Evolutionary conservation across 2,888 invertebrate genomes (phyloP).

Genomic region (Melinaea menophilus): DNA sequence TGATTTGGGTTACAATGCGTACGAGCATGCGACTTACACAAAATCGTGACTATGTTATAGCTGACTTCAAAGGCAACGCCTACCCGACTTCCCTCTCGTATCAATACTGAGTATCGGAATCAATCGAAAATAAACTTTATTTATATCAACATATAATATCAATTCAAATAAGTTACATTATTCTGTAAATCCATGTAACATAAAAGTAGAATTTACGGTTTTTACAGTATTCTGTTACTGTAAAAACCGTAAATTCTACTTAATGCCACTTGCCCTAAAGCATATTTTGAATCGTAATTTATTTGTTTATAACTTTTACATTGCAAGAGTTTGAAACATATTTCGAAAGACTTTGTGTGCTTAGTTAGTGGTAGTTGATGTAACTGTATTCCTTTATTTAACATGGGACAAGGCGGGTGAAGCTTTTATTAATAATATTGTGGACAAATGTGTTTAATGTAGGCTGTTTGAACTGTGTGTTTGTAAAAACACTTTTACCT

Average conservation of each 20-base stretch:
- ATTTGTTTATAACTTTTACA: slow-evolving; percentile 5
- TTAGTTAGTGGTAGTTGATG: slow-evolving; percentile 36
- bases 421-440: slow-evolving; percentile 59
- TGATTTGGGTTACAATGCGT: slow-evolving; percentile 26
- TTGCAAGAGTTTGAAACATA: slow-evolving; percentile 47
- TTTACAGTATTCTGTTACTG: no score
- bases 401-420: slow-evolving; percentile 59
- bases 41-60: slow-evolving; percentile 54
- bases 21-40: slow-evolving; percentile 31
- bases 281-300: slow-evolving; percentile 8
- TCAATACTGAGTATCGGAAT: slow-evolving; percentile 19
- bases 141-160: slow-evolving; percentile 19
- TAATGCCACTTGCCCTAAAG: slow-evolving; percentile 10
- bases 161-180: slow-evolving; percentile 12
- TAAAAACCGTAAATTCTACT: no score
- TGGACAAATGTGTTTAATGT: slow-evolving; percentile 35
- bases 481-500: slow-evolving; percentile 42
- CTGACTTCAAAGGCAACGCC: slow-evolving; percentile 63
- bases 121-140: slow-evolving; percentile 41
- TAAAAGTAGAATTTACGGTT: slow-evolving; percentile 9
- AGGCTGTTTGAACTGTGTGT: slow-evolving; percentile 37
- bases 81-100: slow-evolving; percentile 53
- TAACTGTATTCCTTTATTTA: slow-evolving; percentile 59
- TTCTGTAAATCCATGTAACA: slow-evolving; percentile 16
- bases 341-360: slow-evolving; percentile 60